phyloP scores from a whole-genome alignment of 2,888 invertebrate species.

The Helleia helle region DNA sequence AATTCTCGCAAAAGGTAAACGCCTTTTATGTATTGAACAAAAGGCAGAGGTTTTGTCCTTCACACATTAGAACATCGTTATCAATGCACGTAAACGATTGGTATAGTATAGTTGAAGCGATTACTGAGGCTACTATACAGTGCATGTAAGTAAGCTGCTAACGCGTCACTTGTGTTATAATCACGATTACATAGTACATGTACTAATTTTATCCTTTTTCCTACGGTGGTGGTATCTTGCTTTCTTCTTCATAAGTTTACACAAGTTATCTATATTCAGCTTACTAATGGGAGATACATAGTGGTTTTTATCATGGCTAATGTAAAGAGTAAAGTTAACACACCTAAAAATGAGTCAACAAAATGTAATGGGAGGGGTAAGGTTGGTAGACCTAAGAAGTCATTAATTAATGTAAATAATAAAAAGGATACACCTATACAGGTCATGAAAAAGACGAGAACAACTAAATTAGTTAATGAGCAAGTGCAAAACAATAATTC shows the following conservation, averaged over 20 bases:
- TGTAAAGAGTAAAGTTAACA: conserved; percentile 48
- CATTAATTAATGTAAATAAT: conserved; percentile 37
- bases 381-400: conserved; percentile 31
- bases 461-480: conserved; percentile 26
- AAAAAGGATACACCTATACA: conserved; percentile 19
- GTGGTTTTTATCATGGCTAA: conserved; percentile 48
- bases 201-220: conserved; percentile 36
- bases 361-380: conserved; percentile 34
- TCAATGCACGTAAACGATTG: conserved; percentile 60
- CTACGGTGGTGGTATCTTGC: conserved; percentile 49
- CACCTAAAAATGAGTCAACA: conserved; percentile 38
- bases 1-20: conserved; percentile 47
- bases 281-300: conserved; percentile 43
- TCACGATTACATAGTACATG: conserved; percentile 22
- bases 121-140: conserved; percentile 58
- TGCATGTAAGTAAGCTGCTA: conserved; percentile 59
- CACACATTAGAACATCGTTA: conserved; percentile 64
- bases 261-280: conserved; percentile 28
- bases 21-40: conserved; percentile 56
- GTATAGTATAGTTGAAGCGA: conserved; percentile 57
- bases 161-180: conserved; percentile 29
- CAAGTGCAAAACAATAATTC: conserved; percentile 25
- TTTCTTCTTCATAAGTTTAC: conserved; percentile 25
- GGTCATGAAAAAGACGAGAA: conserved; percentile 23
- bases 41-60: conserved; percentile 57